A percentile compares a stretch with the other conserved stretches of the same genome.
These are phyloP conservation scores for Myripristis murdjan DNA, from an alignment of 2,797 vertebrate species.

Conservation along the genomic window DNA sequence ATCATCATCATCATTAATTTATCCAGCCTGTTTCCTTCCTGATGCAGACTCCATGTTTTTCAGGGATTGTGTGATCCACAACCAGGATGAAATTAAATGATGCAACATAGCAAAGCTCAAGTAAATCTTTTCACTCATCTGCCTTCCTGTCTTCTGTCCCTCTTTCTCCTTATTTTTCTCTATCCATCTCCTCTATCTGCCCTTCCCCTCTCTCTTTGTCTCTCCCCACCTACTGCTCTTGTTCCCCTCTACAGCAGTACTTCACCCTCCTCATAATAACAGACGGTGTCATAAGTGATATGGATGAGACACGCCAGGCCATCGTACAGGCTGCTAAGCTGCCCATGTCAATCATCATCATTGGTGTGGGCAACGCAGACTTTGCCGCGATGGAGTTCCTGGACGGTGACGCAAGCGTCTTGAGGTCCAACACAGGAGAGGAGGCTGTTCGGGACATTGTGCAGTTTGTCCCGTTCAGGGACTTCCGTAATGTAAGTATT, in stretches of 20 bases:
- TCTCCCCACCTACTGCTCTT: not conserved
- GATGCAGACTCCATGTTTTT: too few relatives aligned
- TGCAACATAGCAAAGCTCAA: not conserved
- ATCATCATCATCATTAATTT: not conserved
- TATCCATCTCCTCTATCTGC: not conserved
- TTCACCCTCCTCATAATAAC: conserved; percentile 99
- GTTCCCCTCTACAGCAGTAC: conserved; percentile 91
- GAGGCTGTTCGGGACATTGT: conserved; percentile 96
- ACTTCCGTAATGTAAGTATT: conserved; percentile 94
- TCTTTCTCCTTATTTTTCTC: conserved; percentile 16
- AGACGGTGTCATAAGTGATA: conserved; percentile 98
- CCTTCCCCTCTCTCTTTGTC: not conserved
- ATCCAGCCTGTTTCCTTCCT: not conserved
- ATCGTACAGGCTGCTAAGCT: conserved; percentile 96
- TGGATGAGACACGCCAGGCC: conserved; percentile 96
- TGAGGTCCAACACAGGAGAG: conserved; percentile 94
- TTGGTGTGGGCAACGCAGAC: conserved; percentile 97
- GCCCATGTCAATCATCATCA: conserved; percentile 99
- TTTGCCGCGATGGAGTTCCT: conserved; percentile 99
- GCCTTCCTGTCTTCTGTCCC: not conserved
- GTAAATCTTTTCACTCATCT: not conserved
- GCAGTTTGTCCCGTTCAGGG: conserved; percentile 98
- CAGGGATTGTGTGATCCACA: not conserved
- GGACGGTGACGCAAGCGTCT: conserved; percentile 92
- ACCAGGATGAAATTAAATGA: not conserved